A percentile compares a stretch with the other conserved stretches of the same genome.
Evolutionary conservation across 2,797 vertebrate genomes (phyloP).

Genomic region (Passerculus sandwichensis): DNA sequence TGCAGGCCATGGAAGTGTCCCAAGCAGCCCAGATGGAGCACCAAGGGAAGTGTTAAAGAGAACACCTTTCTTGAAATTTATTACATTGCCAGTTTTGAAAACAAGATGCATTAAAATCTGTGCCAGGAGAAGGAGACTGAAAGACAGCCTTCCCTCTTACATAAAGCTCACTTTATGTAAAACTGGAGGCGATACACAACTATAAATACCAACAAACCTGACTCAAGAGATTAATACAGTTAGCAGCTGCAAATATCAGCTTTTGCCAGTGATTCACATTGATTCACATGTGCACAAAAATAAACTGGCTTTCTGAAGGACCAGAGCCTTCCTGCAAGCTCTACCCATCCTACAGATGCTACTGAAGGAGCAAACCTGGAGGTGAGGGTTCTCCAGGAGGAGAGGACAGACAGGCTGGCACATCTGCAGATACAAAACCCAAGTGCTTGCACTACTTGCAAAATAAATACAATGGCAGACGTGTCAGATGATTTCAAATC

Average conservation of each 20-base stretch:
- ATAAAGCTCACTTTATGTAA: neutral
- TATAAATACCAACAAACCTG: neutral
- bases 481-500: neutral
- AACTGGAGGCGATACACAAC: neutral
- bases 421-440: neutral
- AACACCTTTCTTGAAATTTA: constrained; percentile 26
- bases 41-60: constrained; percentile 37
- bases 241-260: neutral
- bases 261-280: neutral
- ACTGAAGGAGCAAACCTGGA: neutral
- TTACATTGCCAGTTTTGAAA: constrained; percentile 37
- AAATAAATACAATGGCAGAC: fast-evolving
- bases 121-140: constrained; percentile 1
- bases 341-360: neutral
- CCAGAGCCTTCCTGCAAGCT: neutral
- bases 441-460: neutral
- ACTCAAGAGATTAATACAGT: neutral
- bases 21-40: constrained; percentile 50
- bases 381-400: neutral
- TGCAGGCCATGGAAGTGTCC: neutral
- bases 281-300: neutral
- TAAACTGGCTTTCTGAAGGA: neutral
- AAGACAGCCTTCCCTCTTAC: constrained; percentile 14
- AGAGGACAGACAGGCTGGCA: neutral
- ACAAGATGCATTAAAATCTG: constrained; percentile 18